Percentiles rank a stretch among this genome's conserved stretches.
Evolutionary conservation across 2,888 invertebrate genomes (phyloP).

Genomic region (Eudasyphora cyanicolor): DNA sequence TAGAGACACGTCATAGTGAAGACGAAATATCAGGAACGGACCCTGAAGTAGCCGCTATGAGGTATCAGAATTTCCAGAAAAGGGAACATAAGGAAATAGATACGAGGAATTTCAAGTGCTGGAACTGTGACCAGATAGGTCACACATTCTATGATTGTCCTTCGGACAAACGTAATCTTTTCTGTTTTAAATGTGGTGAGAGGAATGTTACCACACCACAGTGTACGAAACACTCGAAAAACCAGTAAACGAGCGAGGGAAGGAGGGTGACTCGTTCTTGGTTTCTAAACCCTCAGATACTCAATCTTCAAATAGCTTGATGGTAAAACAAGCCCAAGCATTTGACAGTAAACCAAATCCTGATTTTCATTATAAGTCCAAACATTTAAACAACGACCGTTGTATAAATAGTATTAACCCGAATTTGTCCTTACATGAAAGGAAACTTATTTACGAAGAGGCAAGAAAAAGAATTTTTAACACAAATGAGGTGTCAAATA

Average conservation of each 20-base stretch:
- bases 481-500: background rate
- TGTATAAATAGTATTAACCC: too few species aligned
- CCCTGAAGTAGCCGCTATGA: background rate
- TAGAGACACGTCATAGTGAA: background rate
- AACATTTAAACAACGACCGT: too few species aligned
- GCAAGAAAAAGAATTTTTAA: background rate
- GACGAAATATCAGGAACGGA: background rate
- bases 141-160: slow-evolving; percentile 25
- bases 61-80: background rate
- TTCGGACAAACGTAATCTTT: slow-evolving; percentile 11
- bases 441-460: slow-evolving; percentile 2
- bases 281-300: too few species aligned
- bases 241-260: slow-evolving; percentile 26
- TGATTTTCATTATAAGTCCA: too few species aligned
- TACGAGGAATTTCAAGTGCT: background rate
- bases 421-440: slow-evolving; percentile 12
- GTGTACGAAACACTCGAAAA: slow-evolving; percentile 5
- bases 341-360: too few species aligned
- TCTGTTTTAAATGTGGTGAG: slow-evolving; percentile 21
- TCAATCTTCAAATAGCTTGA: too few species aligned
- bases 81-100: background rate
- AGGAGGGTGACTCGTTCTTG: slow-evolving; percentile 34
- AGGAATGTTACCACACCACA: slow-evolving; percentile 18
- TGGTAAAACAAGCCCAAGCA: too few species aligned
- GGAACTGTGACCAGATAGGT: slow-evolving; percentile 15